These are phyloP conservation scores for Protosalanx chinensis DNA, from an alignment of 2,797 vertebrate genomes.

Conservation along the genomic window DNA sequence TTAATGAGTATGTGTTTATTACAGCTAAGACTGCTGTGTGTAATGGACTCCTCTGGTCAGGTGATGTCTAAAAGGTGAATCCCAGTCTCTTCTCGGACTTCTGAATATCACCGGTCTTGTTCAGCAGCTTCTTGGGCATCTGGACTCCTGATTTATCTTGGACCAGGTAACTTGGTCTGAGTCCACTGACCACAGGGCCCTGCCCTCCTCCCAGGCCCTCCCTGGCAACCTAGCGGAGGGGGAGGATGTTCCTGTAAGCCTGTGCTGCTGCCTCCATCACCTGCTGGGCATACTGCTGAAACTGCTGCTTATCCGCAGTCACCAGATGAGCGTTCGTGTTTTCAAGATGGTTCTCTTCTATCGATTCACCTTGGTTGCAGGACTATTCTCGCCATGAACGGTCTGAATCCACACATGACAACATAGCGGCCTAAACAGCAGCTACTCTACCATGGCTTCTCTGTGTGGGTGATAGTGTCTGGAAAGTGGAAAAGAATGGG, in stretches of 20 bases:
- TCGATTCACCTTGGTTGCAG: too few relatives aligned
- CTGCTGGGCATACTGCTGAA: slow-evolving; percentile 81
- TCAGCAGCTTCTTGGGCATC: slow-evolving; percentile 71
- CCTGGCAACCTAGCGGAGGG: slow-evolving; percentile 29
- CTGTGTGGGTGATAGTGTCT: slow-evolving; percentile 77
- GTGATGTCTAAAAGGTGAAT: slow-evolving; percentile 67
- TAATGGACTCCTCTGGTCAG: background rate
- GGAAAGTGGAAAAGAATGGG: too few relatives aligned
- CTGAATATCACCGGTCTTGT: slow-evolving; percentile 64
- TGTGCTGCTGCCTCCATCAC: slow-evolving; percentile 74
- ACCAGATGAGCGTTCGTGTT: slow-evolving; percentile 43
- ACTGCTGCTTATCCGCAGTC: slow-evolving; percentile 74
- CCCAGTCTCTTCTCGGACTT: slow-evolving; percentile 74
- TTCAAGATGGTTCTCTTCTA: slow-evolving; percentile 43
- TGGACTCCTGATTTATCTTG: slow-evolving; percentile 66
- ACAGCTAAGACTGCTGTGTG: background rate
- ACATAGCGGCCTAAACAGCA: too few relatives aligned
- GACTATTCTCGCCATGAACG: too few relatives aligned
- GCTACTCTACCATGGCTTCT: slow-evolving; percentile 68
- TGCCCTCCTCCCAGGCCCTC: too few relatives aligned
- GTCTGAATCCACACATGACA: too few relatives aligned
- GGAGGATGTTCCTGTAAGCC: slow-evolving; percentile 71
- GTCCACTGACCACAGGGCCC: too few relatives aligned
- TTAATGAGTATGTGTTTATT: too few relatives aligned
- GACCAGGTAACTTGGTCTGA: too few relatives aligned